A percentile compares a stretch with the other conserved stretches of the same genome.
Conservation (phyloP, 2,888 invertebrate genomes). For the Agriopis leucophaearia region DNA sequence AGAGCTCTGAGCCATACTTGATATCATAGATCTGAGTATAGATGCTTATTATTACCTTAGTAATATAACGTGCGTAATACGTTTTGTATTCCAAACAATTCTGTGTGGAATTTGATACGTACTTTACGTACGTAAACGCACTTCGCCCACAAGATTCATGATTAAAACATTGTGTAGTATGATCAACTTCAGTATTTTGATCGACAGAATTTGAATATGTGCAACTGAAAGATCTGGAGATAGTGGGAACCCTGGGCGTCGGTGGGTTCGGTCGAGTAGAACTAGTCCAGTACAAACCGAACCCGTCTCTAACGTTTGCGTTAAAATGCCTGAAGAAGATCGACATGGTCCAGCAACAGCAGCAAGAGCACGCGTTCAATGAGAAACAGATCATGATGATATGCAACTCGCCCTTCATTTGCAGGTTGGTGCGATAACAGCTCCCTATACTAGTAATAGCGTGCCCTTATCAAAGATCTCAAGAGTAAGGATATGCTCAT, state of each 20-base stretch:
- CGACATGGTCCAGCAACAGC: slow-evolving; percentile 95
- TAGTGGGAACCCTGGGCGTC: slow-evolving; percentile 94
- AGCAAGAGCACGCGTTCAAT: slow-evolving; percentile 95
- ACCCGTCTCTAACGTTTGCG: slow-evolving; percentile 89
- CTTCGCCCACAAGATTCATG: too few relatives aligned
- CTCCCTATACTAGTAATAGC: not conserved
- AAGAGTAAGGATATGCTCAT: too few relatives aligned
- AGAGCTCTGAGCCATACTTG: too few relatives aligned
- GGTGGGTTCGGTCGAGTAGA: slow-evolving; percentile 97
- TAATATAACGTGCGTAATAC: too few relatives aligned
- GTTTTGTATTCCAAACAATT: too few relatives aligned
- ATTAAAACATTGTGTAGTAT: not conserved
- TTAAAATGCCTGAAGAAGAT: slow-evolving; percentile 96
- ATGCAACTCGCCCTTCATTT: slow-evolving; percentile 92
- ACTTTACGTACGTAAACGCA: too few relatives aligned
- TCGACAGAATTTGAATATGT: slow-evolving; percentile 88
- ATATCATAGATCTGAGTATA: too few relatives aligned
- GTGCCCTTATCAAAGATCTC: not conserved
- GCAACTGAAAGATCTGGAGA: slow-evolving; percentile 91
- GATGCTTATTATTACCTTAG: too few relatives aligned
- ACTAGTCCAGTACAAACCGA: slow-evolving; percentile 88
- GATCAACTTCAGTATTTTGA: not conserved
- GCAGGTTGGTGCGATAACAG: slow-evolving; percentile 85
- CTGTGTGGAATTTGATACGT: too few relatives aligned
- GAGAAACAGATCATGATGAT: slow-evolving; percentile 94